phyloP scores from a whole-genome alignment of 2,888 invertebrate species.

The Graphium colonna region DNA sequence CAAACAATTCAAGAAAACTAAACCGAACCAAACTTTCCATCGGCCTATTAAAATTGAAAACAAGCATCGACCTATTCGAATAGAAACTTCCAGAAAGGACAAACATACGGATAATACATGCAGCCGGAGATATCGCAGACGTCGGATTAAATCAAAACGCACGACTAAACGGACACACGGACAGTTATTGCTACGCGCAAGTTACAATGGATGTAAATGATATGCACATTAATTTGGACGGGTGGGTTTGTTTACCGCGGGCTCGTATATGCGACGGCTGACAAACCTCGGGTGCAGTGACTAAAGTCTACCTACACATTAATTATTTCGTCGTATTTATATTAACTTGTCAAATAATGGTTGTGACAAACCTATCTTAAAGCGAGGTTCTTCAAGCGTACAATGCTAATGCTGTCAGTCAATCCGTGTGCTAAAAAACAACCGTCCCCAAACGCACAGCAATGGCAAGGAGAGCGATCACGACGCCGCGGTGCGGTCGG shows the following conservation, averaged over 20 bases:
- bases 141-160: neutral
- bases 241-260: conserved; percentile 2
- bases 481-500: no score
- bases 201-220: conserved; percentile 15
- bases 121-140: neutral
- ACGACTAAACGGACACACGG: neutral
- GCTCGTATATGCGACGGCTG: conserved; percentile 1
- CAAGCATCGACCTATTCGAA: neutral
- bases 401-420: no score
- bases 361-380: no score
- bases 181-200: neutral
- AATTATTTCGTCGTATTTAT: conserved; percentile 8
- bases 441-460: no score
- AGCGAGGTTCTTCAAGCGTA: no score
- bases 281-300: neutral
- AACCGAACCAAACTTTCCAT: neutral
- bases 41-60: neutral
- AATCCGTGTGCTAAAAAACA: no score
- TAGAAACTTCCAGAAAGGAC: neutral
- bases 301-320: neutral
- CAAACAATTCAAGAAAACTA: neutral
- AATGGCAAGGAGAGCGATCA: no score
- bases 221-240: conserved; percentile 20
- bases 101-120: neutral
- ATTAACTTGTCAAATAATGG: no score